phyloP scores from a whole-genome alignment of 1,140 invertebrate genomes.

The Agrilus planipennis region DNA sequence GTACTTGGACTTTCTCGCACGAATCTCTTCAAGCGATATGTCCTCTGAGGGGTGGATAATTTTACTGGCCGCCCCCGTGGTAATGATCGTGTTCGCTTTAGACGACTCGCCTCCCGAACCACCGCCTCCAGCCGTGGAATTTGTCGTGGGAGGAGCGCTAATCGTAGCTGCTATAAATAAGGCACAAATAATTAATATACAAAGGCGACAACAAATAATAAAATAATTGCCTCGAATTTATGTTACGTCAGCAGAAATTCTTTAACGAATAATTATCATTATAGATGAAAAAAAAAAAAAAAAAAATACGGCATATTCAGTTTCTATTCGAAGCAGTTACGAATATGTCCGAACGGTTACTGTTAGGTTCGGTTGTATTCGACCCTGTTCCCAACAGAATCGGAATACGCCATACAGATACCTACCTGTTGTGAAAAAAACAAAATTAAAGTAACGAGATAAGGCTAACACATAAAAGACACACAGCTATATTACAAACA shows the following conservation, averaged over 20 bases:
- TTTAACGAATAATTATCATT: no score
- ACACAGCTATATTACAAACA: constrained; percentile 8
- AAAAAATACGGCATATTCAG: constrained; percentile 14
- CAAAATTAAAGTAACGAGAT: constrained; percentile 1
- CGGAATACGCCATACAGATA: no score
- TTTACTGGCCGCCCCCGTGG: constrained; percentile 74
- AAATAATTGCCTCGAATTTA: no score
- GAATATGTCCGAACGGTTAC: no score
- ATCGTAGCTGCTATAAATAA: constrained; percentile 47
- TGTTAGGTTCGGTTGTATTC: no score
- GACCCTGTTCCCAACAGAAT: no score
- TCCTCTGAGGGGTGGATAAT: constrained; percentile 92
- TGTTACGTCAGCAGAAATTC: no score
- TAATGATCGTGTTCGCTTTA: constrained; percentile 61
- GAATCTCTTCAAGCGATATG: constrained; percentile 81
- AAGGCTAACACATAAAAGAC: constrained; percentile 8
- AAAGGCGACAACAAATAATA: not conserved
- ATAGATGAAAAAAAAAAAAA: constrained; percentile 13
- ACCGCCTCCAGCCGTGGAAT: constrained; percentile 26
- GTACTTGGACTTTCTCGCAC: constrained; percentile 66
- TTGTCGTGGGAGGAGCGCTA: constrained; percentile 52
- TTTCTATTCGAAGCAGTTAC: no score
- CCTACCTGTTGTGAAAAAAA: constrained; percentile 13
- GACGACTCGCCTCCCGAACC: constrained; percentile 36
- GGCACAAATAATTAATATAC: not conserved